Conservation (phyloP, 2,888 invertebrate genomes). For the Laothoe populi region DNA sequence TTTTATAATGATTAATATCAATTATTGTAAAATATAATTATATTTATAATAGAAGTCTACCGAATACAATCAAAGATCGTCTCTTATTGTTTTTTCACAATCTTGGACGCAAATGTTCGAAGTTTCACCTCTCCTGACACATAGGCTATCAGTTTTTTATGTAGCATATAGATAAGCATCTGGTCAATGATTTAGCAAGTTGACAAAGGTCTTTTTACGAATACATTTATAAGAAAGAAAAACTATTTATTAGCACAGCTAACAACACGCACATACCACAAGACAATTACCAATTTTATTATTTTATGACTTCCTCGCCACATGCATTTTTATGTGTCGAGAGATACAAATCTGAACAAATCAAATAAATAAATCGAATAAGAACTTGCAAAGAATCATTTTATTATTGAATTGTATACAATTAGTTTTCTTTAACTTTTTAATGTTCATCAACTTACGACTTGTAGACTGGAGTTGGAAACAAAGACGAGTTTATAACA, state of each 20-base stretch:
- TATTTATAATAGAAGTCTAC: too few species aligned
- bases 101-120: background rate
- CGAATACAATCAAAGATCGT: too few species aligned
- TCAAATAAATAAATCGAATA: too few species aligned
- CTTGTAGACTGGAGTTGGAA: background rate
- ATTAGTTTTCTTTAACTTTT: constrained; percentile 5
- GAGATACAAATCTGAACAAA: too few species aligned
- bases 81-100: background rate
- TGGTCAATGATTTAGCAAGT: background rate
- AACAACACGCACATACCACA: too few species aligned
- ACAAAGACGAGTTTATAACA: background rate
- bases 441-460: background rate
- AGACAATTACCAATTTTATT: too few species aligned
- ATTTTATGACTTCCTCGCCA: too few species aligned
- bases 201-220: background rate
- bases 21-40: too few species aligned
- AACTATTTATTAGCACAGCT: too few species aligned
- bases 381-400: background rate
- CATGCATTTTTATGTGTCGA: too few species aligned
- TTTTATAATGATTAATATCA: too few species aligned
- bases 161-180: background rate
- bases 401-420: background rate
- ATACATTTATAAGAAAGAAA: too few species aligned
- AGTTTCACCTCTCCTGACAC: background rate
- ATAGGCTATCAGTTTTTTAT: background rate